Base-by-base conservation (phyloP, 2,113 vertebrate species). In the Megaptera novaeangliae region DNA sequence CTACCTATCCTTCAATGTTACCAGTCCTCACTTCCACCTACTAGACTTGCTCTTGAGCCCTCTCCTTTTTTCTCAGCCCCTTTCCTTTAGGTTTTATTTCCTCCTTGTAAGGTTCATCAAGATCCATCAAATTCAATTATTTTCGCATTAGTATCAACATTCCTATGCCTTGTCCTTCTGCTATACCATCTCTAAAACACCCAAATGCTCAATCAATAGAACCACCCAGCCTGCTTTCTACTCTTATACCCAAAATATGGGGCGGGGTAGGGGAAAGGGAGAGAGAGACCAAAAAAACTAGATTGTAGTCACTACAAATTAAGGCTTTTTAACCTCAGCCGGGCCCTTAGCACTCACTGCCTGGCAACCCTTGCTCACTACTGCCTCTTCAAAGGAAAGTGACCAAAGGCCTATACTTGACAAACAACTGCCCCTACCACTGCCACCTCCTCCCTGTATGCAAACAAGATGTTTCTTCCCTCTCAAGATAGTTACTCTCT, bases 261-360 rank as follows among this genome's bases (percentile, higher is more conserved):
- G 8, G 4, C 12, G 69, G 23, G 2, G 34, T 15, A 68, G 36
- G 5, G 17, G 6, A n/a, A 25, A 61, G 36, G 0, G 5, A 59
- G 14, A 9, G 15, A 78, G 8, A 64, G 57, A 31, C 55, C 34
- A 55, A 25, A 61, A 59, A 72, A 52, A 10, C 52, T 0, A 96
- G 39, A 46, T 0, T 59, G 10, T 15, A 80, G 21, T 74, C 63
- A 66, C 49, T 17, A 68, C 5, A 68, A 90, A 82, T 31, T 75
- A 83, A 55, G 68, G 15, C 7, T 88, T 71, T n/a, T 31, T 41
- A 57, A 66, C 23, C 27, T 72, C 64, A 81, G 34, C 20, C 17
- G 25, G 14, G 75, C 36, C 59, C 46, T 77, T 8, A 66, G 69
- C 57, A 36, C 13, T 64, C 46, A 75, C 36, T 66, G 39, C 41